Conservation (phyloP, 2,888 invertebrate genomes). For the Lamellibrachia columna region DNA sequence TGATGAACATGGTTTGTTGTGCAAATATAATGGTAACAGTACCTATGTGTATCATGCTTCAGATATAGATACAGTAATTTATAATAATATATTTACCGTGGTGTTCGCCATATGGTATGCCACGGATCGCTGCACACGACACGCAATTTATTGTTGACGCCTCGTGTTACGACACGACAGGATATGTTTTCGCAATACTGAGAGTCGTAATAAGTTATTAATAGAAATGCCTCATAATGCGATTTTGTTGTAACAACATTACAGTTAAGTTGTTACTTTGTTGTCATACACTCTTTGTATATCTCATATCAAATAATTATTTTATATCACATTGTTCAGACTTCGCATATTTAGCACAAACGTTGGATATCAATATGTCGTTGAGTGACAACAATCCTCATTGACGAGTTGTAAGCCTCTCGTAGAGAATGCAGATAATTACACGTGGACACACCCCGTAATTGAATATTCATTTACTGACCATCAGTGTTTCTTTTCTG, state of each 20-base stretch:
- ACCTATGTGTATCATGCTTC: neutral
- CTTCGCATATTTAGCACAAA: no score
- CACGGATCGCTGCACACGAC: neutral
- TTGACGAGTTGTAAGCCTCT: neutral
- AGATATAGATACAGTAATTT: neutral
- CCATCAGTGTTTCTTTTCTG: neutral
- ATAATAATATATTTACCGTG: neutral
- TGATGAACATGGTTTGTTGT: neutral
- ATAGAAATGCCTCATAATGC: no score
- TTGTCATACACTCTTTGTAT: no score
- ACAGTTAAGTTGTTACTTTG: no score
- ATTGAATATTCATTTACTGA: neutral
- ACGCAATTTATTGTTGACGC: neutral
- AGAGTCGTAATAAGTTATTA: neutral
- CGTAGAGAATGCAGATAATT: neutral
- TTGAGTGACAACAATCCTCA: neutral
- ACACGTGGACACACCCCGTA: neutral
- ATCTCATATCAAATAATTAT: no score
- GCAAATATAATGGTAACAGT: neutral
- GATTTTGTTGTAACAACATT: no score
- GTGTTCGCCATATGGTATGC: neutral
- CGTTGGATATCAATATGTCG: neutral
- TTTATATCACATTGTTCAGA: no score
- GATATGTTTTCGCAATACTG: neutral
- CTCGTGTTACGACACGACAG: neutral